Percentiles rank a stretch among this genome's conserved stretches.
phyloP scores from a whole-genome alignment of 1,140 invertebrate genomes.

The Triops cancriformis region DNA sequence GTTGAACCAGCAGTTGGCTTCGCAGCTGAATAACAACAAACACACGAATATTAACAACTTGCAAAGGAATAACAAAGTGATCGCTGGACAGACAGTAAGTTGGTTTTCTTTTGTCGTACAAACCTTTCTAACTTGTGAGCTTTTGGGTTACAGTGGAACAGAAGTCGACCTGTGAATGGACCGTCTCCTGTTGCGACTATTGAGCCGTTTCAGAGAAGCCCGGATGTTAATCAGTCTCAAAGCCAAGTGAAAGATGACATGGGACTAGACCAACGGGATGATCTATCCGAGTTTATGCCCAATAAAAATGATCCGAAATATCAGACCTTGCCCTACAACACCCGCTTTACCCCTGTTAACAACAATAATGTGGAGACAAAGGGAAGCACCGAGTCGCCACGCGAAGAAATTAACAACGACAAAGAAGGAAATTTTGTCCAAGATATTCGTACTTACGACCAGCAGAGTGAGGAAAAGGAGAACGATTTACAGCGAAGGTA shows the following conservation, averaged over 20 bases:
- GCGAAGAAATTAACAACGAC: neutral
- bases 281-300: conserved; percentile 42
- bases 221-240: conserved; percentile 35
- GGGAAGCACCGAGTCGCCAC: conserved; percentile 1
- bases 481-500: neutral
- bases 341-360: conserved; percentile 35
- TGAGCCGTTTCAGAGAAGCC: conserved; percentile 67
- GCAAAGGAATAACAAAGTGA: neutral
- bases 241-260: conserved; percentile 33
- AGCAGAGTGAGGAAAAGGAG: neutral
- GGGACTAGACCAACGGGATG: conserved; percentile 28
- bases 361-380: conserved; percentile 23
- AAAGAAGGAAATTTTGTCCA: neutral
- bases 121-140: no score
- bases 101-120: no score
- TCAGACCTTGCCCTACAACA: conserved; percentile 83
- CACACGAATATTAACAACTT: neutral
- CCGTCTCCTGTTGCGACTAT: conserved; percentile 54
- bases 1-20: conserved; percentile 73
- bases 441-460: neutral
- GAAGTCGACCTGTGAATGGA: neutral
- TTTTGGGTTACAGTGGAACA: neutral
- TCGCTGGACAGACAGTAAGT: neutral
- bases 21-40: conserved; percentile 49
- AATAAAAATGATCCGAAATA: conserved; percentile 87